A percentile compares a stretch with the other conserved stretches of the same genome.
Conservation (phyloP, 2,888 invertebrate species). For the Pomacea canaliculata region DNA sequence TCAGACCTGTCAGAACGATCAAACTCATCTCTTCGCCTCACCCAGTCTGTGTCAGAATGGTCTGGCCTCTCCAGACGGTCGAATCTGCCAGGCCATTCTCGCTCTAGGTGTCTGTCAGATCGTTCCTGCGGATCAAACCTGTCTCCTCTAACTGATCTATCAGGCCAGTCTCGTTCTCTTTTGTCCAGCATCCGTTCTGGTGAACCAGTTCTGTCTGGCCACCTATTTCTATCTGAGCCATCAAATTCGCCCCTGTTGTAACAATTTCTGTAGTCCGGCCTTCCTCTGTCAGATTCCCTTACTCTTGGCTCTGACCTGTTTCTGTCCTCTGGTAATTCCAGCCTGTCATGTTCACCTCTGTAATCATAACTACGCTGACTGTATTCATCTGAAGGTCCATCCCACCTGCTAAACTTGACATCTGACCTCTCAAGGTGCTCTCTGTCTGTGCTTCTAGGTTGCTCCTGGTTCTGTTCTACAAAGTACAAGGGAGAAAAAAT, state of each 20-base stretch:
- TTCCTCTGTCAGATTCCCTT: slow-evolving; percentile 7
- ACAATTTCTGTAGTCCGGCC: not conserved
- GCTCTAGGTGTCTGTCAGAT: slow-evolving; percentile 3
- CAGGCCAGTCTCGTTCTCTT: not conserved
- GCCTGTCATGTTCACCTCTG: slow-evolving; percentile 10
- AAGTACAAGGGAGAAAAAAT: not conserved
- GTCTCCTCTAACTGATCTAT: slow-evolving; percentile 4
- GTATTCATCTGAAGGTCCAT: not conserved
- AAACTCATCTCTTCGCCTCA: not conserved
- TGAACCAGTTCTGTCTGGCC: not conserved
- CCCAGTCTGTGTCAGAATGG: not conserved
- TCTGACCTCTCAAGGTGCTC: not conserved
- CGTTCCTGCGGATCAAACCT: slow-evolving; percentile 5
- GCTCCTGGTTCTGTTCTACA: not conserved
- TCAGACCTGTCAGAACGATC: slow-evolving; percentile 4
- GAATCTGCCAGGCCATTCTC: not conserved
- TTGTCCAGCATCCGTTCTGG: not conserved
- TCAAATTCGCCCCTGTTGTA: not conserved
- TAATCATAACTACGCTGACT: not conserved
- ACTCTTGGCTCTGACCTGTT: not conserved
- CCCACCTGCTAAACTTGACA: not conserved
- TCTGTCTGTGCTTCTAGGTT: not conserved
- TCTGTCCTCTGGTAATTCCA: slow-evolving; percentile 16
- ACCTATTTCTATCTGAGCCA: not conserved
- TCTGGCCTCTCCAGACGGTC: not conserved